Base-by-base conservation (phyloP, 2,113 vertebrate species). In the Heliornis fulica region DNA sequence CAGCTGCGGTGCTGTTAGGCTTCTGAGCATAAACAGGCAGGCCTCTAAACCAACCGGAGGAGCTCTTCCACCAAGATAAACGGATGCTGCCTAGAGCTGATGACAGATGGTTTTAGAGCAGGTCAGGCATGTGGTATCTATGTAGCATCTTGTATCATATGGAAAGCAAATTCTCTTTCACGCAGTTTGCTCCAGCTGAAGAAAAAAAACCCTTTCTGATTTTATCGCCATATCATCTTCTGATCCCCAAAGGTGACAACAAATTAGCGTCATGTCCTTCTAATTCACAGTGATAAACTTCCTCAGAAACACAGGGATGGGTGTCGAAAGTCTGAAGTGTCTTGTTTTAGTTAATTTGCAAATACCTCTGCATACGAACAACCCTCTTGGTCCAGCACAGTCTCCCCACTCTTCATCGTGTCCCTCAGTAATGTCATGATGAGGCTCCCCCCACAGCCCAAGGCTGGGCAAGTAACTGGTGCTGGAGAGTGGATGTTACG, bases 21-120 rank as follows among this genome's bases (percentile, higher is more conserved):
- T 68, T 78, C 81, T 29, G 53, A 75, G 48, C 40, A 53, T 46
- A 84, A 91, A 87, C 65, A 86, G 45, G 26, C 46, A 82, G 78
- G 78, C 46, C 51, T 75, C 56, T 66, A 74, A 88, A 86, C 64
- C 79, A 63, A 86, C 34, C 7, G 5, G n/a, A 92, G 93, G 48
- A 95, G 84, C 70, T 94, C 81, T 83, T 93, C 68, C 79, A 86
- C 87, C 0, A 21, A 86, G 83, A 81, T 60, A 92, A 95, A 79
- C 74, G 84, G 32, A 34, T 2, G 32, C 60, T 95, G 92, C 79
- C 50, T 83, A 46, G 88, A 91, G 71, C 83, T 83, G 83, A 90
- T 93, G 90, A 94, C 93, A 96, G 92, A 92, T 94, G 87, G 92
- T 65, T 93, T 93, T 80, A 94, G 91, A 96, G 71, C 90, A 91